Evolutionary conservation across 2,888 invertebrate species (phyloP), one percentile per base, ranked within the genome.

Genomic region (Agrotis ipsilon): DNA sequence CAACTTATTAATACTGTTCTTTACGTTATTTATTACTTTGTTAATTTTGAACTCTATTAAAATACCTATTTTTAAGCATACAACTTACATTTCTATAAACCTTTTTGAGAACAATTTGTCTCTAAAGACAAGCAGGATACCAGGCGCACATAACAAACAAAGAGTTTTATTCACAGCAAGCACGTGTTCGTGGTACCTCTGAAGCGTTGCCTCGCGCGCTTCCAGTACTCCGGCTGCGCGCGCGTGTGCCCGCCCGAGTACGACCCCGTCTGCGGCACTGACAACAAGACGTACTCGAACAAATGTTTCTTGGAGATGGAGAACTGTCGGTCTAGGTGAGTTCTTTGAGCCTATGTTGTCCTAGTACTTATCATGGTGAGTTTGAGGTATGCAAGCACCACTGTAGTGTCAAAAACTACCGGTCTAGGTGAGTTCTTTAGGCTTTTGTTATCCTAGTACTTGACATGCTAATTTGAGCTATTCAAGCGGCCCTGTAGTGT

Each of bases 181-280:
- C 98, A 98, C 96, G 97, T 98, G 61, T 99, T 98, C 92, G 98
- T 98, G 49, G 98, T 98, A n/a, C 98, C 98, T 0, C 97, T 98
- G 94, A 98, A 98, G 91, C 97, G 98, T 51, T 99, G 98, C 92
- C 96, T 98, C 43, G 96, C 98, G 59, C 98, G 98, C 68, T 98
- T 98, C 96, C 97, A 98, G 87, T 98, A 98, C 94, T 97, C 97
- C 58, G 98, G 98, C 61, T 99, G 98, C 88, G 98, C 98, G 60
- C 97, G 98, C 87, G 98, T 98, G 83, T 98, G 98, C 87, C 98
- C 98, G 13, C 97, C 98, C 0, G 98, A 98, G 86, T 98, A 97
- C 94, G 98, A 99, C 89, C 98, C 99, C 0, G 98, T 99, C 9
- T 99, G 99, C 92, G 99, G 98, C n/a, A 98, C 98, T 3, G 99